Evolutionary conservation across 2,797 vertebrate genomes (phyloP).

Genomic region (Pelodytes ibericus): DNA sequence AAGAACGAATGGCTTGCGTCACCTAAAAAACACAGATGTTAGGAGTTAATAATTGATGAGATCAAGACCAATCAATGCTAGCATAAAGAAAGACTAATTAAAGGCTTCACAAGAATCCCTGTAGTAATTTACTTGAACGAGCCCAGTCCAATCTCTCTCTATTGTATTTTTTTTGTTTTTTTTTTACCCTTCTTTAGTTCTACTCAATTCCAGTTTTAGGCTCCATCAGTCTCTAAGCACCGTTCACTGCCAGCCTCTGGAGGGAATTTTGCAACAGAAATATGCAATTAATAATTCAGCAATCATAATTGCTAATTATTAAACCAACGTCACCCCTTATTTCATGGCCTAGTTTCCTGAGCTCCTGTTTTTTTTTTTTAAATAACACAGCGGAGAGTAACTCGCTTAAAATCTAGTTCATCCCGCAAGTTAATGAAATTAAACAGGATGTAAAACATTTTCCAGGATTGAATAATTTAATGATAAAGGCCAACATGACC

Average conservation of each 20-base stretch:
- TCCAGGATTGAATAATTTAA: conserved; percentile 17
- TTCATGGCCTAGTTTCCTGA: conserved; percentile 96
- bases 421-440: too few species aligned
- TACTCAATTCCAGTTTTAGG: conserved; percentile 93
- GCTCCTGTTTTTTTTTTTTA: conserved; percentile 82
- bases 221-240: conserved; percentile 82
- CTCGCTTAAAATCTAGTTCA: conserved; percentile 50
- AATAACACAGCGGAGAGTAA: conserved; percentile 72
- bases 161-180: conserved; percentile 80
- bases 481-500: too few species aligned
- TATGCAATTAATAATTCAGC: conserved; percentile 95
- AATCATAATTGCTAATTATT: conserved; percentile 97
- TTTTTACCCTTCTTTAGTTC: conserved; percentile 82
- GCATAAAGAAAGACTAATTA: conserved; percentile 94
- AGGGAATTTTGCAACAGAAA: conserved; percentile 84
- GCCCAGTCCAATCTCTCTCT: conserved; percentile 79
- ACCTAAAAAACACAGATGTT: conserved; percentile 72
- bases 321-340: conserved; percentile 88
- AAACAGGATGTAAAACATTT: conserved; percentile 21
- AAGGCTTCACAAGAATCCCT: conserved; percentile 90
- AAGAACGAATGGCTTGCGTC: too few species aligned
- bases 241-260: conserved; percentile 77
- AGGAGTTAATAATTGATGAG: conserved; percentile 89
- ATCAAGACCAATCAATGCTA: conserved; percentile 84
- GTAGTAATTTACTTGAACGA: conserved; percentile 86